A percentile compares a stretch with the other conserved stretches of the same genome.
Conservation (phyloP, 2,888 invertebrate species). For the Megamerina dolium region DNA sequence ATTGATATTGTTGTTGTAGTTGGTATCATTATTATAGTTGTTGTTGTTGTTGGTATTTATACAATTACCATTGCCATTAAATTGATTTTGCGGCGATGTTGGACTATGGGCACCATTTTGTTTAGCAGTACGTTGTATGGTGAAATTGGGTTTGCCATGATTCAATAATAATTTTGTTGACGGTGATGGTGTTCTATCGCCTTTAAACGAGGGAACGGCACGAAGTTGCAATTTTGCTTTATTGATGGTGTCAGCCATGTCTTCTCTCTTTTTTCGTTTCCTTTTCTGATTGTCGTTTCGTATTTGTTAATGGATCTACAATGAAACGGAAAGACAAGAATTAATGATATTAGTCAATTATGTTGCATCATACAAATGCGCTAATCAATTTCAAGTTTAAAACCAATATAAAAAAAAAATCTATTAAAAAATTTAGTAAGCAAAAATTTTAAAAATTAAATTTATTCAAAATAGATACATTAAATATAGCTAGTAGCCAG, state of each 20-base stretch:
- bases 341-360: not conserved
- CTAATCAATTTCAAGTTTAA: no score
- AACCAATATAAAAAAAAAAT: no score
- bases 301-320: constrained; percentile 14
- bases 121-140: constrained; percentile 34
- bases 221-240: constrained; percentile 43
- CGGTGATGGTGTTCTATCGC: constrained; percentile 42
- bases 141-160: constrained; percentile 49
- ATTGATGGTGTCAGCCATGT: constrained; percentile 41
- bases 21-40: constrained; percentile 10
- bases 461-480: no score
- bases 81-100: constrained; percentile 20
- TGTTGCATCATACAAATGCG: no score
- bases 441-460: no score
- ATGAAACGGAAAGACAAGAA: not conserved
- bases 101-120: constrained; percentile 29
- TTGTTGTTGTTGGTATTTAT: constrained; percentile 11
- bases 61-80: no score
- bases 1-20: constrained; percentile 1
- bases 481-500: no score
- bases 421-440: no score
- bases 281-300: constrained; percentile 9
- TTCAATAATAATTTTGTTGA: constrained; percentile 43
- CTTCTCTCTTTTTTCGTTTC: constrained; percentile 3
- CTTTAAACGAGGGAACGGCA: constrained; percentile 18